Base-by-base conservation (phyloP, 2,113 vertebrate genomes). In the Oceanodroma tethys region DNA sequence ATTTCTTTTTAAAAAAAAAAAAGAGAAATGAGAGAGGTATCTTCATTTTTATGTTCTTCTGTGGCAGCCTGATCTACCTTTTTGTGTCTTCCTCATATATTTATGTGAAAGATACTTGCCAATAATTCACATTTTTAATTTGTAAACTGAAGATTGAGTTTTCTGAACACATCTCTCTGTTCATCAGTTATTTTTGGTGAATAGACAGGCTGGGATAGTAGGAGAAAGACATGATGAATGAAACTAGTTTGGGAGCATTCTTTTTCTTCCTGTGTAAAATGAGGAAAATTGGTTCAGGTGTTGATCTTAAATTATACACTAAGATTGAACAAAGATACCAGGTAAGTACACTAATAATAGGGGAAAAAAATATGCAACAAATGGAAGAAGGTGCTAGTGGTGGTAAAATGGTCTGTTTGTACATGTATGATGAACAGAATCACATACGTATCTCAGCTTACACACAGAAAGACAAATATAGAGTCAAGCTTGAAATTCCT, bases 41-140 rank as follows among this genome's bases (percentile, higher is more conserved):
- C 74, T 97, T 78, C 45, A 79, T 96, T 82, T 95, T 97, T 97
- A 66, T 78, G 81, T 92, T 91, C 97, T 78, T 56, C 34, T 96
- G 75, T 97, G 91, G 86, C 9, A 96, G 52, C 81, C 56, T 87
- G 23, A 95, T 83, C 91, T 97, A 85, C 67, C 45, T 94, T 96
- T 89, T 93, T 95, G 71, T 97, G 88, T 98, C 95, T 98, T 95
- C 83, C 80, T 98, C 95, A 93, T 98, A 75, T 72, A 88, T 96
- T 83, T 94, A 74, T 98, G 95, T 98, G 91, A 97, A 97, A 94
- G 74, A 94, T 95, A 90, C 62, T 95, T 82, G 36, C 83, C 21
- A 71, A 3, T 93, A 70, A 71, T 88, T 70, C 29, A 48, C 73
- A 60, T 38, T 91, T 95, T 91, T 73, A 93, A 79, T 89, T 91